These are phyloP conservation scores for Pachyrhynchus sulphureomaculatus DNA, from an alignment of 1,140 invertebrate genomes.

Conservation along the genomic window DNA sequence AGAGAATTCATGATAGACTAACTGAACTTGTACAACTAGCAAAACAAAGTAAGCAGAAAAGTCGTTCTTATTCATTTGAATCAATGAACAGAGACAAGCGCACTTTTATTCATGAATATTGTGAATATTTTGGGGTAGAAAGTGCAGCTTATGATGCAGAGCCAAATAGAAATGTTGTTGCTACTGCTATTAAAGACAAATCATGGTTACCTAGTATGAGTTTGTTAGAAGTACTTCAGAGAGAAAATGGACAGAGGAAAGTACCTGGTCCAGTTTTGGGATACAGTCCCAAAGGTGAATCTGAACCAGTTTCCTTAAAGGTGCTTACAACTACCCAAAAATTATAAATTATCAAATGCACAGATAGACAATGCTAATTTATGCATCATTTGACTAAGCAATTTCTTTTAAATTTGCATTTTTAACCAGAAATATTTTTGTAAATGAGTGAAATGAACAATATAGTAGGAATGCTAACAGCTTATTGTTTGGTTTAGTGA, in stretches of 20 bases:
- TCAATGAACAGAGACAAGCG: slow-evolving; percentile 91
- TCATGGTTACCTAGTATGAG: slow-evolving; percentile 85
- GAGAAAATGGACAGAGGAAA: slow-evolving; percentile 75
- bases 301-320: slow-evolving; percentile 42
- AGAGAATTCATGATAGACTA: slow-evolving; percentile 81
- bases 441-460: no score
- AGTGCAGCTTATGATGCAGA: slow-evolving; percentile 92
- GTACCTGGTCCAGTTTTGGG: slow-evolving; percentile 65
- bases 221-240: slow-evolving; percentile 74
- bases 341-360: no score
- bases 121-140: slow-evolving; percentile 91
- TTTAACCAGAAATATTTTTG: no score
- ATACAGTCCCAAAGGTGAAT: slow-evolving; percentile 26
- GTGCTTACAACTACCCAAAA: slow-evolving; percentile 21
- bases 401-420: no score
- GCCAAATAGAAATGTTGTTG: slow-evolving; percentile 92
- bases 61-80: slow-evolving; percentile 80
- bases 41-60: slow-evolving; percentile 68
- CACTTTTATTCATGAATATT: slow-evolving; percentile 89
- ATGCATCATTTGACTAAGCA: no score
- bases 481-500: no score
- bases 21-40: slow-evolving; percentile 84
- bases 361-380: no score
- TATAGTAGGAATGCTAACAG: no score
- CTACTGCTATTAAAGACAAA: slow-evolving; percentile 71